These are phyloP conservation scores for Cyprinus carpio DNA, from an alignment of 2,113 vertebrate species.

Conservation along the genomic window DNA sequence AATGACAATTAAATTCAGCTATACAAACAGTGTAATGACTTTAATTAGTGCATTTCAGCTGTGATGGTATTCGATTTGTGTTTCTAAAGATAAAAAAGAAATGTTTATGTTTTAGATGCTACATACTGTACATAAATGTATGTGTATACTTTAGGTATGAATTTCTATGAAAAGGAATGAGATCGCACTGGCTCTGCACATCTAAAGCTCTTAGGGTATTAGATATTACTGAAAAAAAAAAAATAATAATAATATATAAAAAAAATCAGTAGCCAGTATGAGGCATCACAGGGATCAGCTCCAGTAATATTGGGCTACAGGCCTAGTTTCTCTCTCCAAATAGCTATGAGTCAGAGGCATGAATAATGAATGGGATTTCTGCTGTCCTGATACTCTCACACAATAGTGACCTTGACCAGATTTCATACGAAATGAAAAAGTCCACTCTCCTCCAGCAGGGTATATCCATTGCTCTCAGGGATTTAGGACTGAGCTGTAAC, in stretches of 20 bases:
- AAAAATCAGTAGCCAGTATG: background rate
- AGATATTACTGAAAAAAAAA: no score
- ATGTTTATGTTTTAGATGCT: background rate
- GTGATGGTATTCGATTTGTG: background rate
- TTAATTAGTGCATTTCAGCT: background rate
- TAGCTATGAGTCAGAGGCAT: constrained; percentile 25
- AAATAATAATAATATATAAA: no score
- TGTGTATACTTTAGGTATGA: background rate
- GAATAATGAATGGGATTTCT: constrained; percentile 49
- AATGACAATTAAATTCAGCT: no score
- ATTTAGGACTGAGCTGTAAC: constrained; percentile 22
- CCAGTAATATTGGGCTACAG: constrained; percentile 20
- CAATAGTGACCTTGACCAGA: constrained; percentile 40
- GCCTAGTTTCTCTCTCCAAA: constrained; percentile 28
- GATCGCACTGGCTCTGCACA: background rate
- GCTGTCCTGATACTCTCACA: constrained; percentile 33
- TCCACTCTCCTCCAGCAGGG: background rate
- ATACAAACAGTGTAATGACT: background rate
- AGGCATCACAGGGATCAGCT: constrained; percentile 10
- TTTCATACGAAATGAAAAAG: constrained; percentile 34
- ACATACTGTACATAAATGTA: background rate
- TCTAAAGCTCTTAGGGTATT: background rate
- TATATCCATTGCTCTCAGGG: background rate
- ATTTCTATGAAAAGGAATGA: background rate
- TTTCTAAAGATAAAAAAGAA: background rate